These are phyloP conservation scores for Dinothrombium tinctorium DNA, from an alignment of 1,140 invertebrate species.

Conservation along the genomic window DNA sequence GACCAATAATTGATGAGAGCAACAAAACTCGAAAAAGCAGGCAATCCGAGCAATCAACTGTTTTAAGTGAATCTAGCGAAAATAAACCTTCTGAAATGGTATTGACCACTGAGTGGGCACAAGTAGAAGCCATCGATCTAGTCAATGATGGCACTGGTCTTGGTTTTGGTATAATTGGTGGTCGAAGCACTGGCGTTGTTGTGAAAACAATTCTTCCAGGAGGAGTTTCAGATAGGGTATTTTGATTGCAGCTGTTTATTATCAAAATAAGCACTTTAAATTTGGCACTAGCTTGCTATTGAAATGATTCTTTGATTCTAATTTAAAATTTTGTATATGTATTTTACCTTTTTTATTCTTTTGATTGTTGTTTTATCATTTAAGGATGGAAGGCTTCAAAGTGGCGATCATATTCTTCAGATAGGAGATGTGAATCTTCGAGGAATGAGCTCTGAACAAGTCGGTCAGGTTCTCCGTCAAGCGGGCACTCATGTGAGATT, in stretches of 20 bases:
- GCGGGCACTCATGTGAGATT: constrained; percentile 59
- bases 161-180: constrained; percentile 86
- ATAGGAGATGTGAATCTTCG: constrained; percentile 75
- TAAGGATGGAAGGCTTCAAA: constrained; percentile 57
- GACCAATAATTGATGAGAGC: background rate
- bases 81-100: constrained; percentile 39
- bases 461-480: constrained; percentile 68
- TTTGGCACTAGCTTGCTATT: no score
- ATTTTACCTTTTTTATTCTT: no score
- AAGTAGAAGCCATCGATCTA: constrained; percentile 82
- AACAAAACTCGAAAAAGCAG: background rate
- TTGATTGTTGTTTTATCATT: constrained; percentile 7
- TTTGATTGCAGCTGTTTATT: no score
- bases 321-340: no score
- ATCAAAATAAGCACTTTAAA: no score
- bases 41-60: background rate
- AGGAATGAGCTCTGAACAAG: constrained; percentile 75
- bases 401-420: constrained; percentile 80
- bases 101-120: constrained; percentile 75
- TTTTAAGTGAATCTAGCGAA: constrained; percentile 13
- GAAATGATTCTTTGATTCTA: no score
- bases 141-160: constrained; percentile 84
- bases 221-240: constrained; percentile 66
- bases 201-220: constrained; percentile 83
- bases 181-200: constrained; percentile 80